These are phyloP conservation scores for Bradypodion pumilum DNA, from an alignment of 2,797 vertebrate species.

Conservation along the genomic window DNA sequence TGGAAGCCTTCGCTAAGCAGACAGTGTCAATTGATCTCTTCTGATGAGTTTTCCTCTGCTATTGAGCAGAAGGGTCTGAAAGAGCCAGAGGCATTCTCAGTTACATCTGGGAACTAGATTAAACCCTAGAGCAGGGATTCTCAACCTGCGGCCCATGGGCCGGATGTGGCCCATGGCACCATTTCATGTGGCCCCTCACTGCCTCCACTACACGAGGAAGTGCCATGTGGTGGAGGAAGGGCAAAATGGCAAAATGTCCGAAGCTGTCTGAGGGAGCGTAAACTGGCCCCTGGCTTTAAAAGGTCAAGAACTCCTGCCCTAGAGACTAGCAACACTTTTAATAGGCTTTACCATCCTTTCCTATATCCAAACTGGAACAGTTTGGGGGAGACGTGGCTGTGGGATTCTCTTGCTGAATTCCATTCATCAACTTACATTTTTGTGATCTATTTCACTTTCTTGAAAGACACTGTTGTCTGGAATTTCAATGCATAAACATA, in stretches of 20 bases:
- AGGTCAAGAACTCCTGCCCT: too few species aligned
- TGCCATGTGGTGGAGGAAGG: too few species aligned
- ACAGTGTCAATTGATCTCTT: not conserved
- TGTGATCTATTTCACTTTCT: not conserved
- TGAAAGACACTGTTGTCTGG: not conserved
- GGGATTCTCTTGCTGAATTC: not conserved
- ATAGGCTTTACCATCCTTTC: slow-evolving; percentile 3
- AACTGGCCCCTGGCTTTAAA: too few species aligned
- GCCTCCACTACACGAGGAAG: too few species aligned
- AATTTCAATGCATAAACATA: not conserved
- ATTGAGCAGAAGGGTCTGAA: not conserved
- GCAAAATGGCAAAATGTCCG: too few species aligned
- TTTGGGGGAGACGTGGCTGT: not conserved
- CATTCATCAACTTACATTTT: not conserved
- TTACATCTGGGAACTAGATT: not conserved
- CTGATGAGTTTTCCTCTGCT: not conserved
- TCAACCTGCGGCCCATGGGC: too few species aligned
- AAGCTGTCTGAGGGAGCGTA: too few species aligned
- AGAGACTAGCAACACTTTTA: not conserved
- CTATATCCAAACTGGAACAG: not conserved
- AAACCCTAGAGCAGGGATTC: too few species aligned
- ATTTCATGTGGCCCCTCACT: too few species aligned
- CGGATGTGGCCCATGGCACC: too few species aligned
- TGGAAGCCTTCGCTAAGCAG: not conserved
- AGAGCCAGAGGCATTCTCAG: not conserved